Evolutionary conservation across 2,113 vertebrate species (phyloP), one percentile per base, ranked within the genome.

Genomic region (Paralichthys olivaceus): DNA sequence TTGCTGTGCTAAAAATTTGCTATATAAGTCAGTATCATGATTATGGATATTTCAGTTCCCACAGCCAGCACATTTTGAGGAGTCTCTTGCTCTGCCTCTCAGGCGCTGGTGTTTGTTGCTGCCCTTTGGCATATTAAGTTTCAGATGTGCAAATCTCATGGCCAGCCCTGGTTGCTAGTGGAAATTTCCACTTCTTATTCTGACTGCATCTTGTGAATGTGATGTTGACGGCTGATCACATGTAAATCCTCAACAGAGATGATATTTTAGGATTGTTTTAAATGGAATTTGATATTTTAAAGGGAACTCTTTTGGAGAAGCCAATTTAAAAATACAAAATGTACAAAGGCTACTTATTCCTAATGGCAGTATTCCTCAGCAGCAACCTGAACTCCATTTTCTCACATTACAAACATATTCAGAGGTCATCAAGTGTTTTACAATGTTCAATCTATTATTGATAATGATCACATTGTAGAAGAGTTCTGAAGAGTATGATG

Each of bases 151-250:
- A 88, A 85, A 85, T 78, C 81, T 88, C 73, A 79, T 51, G 73
- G 73, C 69, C 51, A 23, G 83, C 84, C 55, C 37, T 53, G 66
- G 74, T 90, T 79, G 77, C 87, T 79, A 84, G 93, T 94, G 94
- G 93, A 95, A 95, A 94, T 93, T 94, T 95, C 94, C 94, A 93
- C 91, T 90, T 91, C 85, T 87, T 72, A 83, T 79, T 87, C 55
- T 53, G 79, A 83, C 62, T 84, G 84, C 68, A 66, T 79, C 75
- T 77, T 84, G 80, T 88, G 83, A 87, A 79, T 87, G 69, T 53
- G 57, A 62, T 60, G 26, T 37, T 78, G 69, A 72, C 54, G 66
- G 55, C 69, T 87, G 20, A 43, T 74, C 64, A 72, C 15, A 63
- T 77, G 77, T 82, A 77, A 73, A 69, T 81, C 5, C 70, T 57